Evolutionary conservation across 2,797 vertebrate genomes (phyloP).

Genomic region (Glossophaga mutica): DNA sequence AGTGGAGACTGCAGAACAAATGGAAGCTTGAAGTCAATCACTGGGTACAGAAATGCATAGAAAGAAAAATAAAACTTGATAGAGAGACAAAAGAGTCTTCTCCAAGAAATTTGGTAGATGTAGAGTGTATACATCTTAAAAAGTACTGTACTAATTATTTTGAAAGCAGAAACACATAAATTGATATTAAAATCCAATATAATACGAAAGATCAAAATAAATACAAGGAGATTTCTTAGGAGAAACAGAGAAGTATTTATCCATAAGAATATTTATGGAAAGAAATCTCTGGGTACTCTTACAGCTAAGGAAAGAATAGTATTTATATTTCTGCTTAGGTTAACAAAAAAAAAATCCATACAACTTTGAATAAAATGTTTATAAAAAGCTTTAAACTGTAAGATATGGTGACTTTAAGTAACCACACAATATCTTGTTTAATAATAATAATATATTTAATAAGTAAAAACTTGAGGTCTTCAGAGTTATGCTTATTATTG

Average conservation of each 20-base stretch:
- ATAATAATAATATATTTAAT: not conserved
- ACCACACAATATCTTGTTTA: not conserved
- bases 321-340: not conserved
- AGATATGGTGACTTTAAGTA: not conserved
- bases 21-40: not conserved
- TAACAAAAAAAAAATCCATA: not conserved
- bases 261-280: not conserved
- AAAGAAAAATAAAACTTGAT: not conserved
- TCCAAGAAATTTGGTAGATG: not conserved
- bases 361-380: not conserved
- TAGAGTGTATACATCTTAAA: not conserved
- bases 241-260: not conserved
- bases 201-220: not conserved
- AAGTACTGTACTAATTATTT: not conserved
- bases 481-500: not conserved
- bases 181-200: not conserved
- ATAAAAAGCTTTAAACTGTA: not conserved
- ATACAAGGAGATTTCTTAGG: not conserved
- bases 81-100: not conserved
- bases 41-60: not conserved
- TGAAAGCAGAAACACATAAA: not conserved
- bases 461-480: not conserved
- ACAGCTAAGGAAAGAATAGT: not conserved
- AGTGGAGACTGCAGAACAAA: not conserved
- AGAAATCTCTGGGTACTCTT: not conserved